phyloP scores from a whole-genome alignment of 2,113 vertebrate species.

The Carassius auratus region DNA sequence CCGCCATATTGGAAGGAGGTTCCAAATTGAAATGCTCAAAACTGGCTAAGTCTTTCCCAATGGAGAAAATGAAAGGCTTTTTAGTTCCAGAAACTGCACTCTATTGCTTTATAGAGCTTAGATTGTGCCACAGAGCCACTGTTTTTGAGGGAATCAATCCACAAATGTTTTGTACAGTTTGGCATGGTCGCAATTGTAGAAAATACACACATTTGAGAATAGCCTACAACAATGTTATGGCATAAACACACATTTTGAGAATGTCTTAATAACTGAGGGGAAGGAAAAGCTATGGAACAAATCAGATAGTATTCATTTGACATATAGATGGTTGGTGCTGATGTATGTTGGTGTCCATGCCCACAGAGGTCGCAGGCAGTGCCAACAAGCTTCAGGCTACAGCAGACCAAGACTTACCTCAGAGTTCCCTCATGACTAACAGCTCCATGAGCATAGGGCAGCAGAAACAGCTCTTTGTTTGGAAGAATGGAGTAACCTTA shows the following conservation, averaged over 20 bases:
- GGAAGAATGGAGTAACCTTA: conserved; percentile 28
- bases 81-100: no score
- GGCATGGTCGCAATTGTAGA: no score
- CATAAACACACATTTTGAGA: neutral
- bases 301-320: neutral
- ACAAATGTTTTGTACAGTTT: no score
- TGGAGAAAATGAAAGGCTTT: no score
- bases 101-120: no score
- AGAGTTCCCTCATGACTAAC: conserved; percentile 1
- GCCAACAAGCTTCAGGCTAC: neutral
- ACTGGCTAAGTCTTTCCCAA: no score
- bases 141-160: no score
- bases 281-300: neutral
- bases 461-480: conserved; percentile 51
- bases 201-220: no score
- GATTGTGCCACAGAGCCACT: no score
- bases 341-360: conserved; percentile 16
- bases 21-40: no score
- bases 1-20: no score
- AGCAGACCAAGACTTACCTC: conserved; percentile 18
- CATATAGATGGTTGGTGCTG: neutral
- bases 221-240: no score
- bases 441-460: conserved; percentile 16
- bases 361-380: conserved; percentile 23
- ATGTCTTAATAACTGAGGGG: neutral